These are phyloP conservation scores for Tetragnatha montana DNA, from an alignment of 2,888 invertebrate species.

Conservation along the genomic window DNA sequence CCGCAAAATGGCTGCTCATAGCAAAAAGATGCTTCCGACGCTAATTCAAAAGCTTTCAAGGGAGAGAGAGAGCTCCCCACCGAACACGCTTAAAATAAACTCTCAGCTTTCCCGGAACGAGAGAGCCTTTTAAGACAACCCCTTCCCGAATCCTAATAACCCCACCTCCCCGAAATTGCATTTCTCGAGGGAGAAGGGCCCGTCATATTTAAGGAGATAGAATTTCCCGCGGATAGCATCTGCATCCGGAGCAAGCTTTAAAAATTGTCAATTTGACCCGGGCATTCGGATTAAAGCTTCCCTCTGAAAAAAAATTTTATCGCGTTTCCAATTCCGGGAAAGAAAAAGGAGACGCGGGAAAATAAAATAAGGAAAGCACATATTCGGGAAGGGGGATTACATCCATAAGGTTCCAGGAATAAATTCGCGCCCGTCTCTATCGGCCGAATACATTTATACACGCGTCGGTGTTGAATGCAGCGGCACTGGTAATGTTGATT, in stretches of 20 bases:
- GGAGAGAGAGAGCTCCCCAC: too few species aligned
- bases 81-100: too few species aligned
- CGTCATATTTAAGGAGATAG: not conserved
- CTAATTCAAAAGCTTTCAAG: too few species aligned
- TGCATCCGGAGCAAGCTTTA: constrained; percentile 51
- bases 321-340: too few species aligned
- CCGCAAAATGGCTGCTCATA: too few species aligned
- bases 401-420: constrained; percentile 31
- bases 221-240: constrained; percentile 15
- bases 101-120: too few species aligned
- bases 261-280: constrained; percentile 67
- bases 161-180: not conserved
- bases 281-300: constrained; percentile 45
- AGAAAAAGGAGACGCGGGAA: constrained; percentile 2
- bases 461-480: constrained; percentile 3
- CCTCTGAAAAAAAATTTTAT: not conserved
- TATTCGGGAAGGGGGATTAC: constrained; percentile 25
- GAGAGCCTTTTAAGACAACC: too few species aligned
- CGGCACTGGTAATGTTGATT: constrained; percentile 66
- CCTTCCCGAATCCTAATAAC: too few species aligned
- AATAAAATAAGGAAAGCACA: not conserved
- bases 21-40: too few species aligned
- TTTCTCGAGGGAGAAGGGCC: not conserved
- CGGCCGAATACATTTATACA: constrained; percentile 66
- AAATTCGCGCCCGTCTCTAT: constrained; percentile 42